These are phyloP conservation scores for Pelosia muscerda DNA, from an alignment of 2,888 invertebrate species.

Conservation along the genomic window DNA sequence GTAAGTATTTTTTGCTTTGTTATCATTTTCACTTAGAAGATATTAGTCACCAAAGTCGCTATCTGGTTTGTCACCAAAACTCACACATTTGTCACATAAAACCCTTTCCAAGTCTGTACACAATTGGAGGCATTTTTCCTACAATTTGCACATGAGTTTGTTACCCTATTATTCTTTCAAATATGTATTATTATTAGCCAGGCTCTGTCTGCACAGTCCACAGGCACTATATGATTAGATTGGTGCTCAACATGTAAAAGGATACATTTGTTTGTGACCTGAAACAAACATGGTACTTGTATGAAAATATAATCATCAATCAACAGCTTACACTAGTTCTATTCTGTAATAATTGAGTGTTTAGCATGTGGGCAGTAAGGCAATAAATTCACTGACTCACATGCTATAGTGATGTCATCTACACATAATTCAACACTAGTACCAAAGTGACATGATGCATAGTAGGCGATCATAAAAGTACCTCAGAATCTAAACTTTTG, in stretches of 20 bases:
- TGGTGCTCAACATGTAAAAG: not conserved
- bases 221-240: no score
- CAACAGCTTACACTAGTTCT: not conserved
- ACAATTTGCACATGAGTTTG: no score
- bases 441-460: not conserved
- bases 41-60: not conserved
- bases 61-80: no score
- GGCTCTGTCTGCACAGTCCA: no score
- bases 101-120: no score
- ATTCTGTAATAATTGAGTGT: not conserved
- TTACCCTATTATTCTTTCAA: no score
- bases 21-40: not conserved
- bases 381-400: slow-evolving; percentile 6
- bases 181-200: no score
- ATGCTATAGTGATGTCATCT: slow-evolving; percentile 12
- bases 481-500: not conserved
- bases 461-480: not conserved
- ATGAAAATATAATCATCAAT: not conserved
- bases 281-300: not conserved
- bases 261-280: not conserved
- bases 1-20: slow-evolving; percentile 83
- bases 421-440: not conserved
- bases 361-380: slow-evolving; percentile 6
- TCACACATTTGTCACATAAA: no score
- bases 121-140: no score